Evolutionary conservation across 1,140 invertebrate genomes (phyloP).

Genomic region (Drosophila gunungcola): DNA sequence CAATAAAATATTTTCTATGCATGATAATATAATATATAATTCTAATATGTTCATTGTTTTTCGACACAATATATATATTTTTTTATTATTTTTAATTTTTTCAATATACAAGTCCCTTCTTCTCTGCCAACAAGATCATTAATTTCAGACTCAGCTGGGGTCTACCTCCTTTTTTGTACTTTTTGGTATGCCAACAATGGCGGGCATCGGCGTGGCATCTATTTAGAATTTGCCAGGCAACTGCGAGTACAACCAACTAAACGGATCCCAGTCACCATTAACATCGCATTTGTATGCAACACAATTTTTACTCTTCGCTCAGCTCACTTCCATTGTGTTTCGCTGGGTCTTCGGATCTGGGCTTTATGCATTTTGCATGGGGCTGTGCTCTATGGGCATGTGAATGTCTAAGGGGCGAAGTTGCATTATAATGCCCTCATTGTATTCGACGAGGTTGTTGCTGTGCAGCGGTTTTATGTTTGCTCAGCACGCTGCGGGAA

Average conservation of each 20-base stretch:
- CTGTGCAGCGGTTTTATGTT: conserved; percentile 29
- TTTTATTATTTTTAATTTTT: not conserved
- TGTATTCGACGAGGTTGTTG: conserved; percentile 30
- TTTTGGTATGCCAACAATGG: conserved; percentile 54
- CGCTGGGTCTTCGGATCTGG: conserved; percentile 37
- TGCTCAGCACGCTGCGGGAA: conserved; percentile 50
- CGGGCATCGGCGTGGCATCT: conserved; percentile 28
- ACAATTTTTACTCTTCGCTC: conserved; percentile 59
- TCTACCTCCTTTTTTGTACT: conserved; percentile 11
- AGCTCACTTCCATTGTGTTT: conserved; percentile 60
- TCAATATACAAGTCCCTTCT: conserved; percentile 16
- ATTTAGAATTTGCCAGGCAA: conserved; percentile 41
- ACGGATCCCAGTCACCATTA: conserved; percentile 51
- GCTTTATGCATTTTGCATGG: conserved; percentile 50
- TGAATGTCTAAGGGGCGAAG: conserved; percentile 34
- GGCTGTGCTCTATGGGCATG: conserved; percentile 12
- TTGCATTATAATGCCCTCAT: conserved; percentile 72
- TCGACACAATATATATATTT: too few relatives aligned
- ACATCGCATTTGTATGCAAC: conserved; percentile 62
- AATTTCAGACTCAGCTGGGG: conserved; percentile 53
- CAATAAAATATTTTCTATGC: too few relatives aligned
- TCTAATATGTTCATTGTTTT: too few relatives aligned
- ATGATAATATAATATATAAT: too few relatives aligned
- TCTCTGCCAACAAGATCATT: conserved; percentile 63
- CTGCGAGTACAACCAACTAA: conserved; percentile 21